Evolutionary conservation across 2,113 vertebrate species (phyloP).

Genomic region (Crotalus helleri): DNA sequence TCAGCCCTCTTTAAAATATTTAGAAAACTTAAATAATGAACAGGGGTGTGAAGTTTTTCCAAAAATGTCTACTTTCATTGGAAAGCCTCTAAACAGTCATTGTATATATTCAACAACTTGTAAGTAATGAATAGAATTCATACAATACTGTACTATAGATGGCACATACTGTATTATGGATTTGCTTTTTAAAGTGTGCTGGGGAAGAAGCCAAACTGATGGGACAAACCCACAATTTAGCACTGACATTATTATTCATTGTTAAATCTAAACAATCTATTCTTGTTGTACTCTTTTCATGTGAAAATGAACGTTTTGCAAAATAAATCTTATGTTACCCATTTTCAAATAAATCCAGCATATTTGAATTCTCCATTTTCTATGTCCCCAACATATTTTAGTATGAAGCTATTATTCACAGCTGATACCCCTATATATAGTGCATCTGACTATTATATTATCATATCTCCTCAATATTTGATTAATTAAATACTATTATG

Average conservation of each 20-base stretch:
- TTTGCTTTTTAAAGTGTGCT: not conserved
- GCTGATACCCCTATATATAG: not conserved
- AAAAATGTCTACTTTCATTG: not conserved
- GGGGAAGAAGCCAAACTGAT: not conserved
- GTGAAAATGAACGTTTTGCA: not conserved
- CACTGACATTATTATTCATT: not conserved
- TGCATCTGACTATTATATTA: not conserved
- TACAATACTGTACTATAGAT: not conserved
- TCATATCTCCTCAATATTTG: not conserved
- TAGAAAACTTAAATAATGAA: not conserved
- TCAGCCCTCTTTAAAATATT: not conserved
- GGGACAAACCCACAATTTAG: not conserved
- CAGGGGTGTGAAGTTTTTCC: not conserved
- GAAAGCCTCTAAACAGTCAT: not conserved
- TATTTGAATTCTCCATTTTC: not conserved
- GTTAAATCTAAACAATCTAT: not conserved
- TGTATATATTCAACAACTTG: not conserved
- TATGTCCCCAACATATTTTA: not conserved
- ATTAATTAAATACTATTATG: not conserved
- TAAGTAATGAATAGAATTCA: not conserved
- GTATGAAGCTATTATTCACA: not conserved
- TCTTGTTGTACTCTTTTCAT: not conserved
- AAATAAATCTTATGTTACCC: not conserved
- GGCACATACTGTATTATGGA: not conserved
- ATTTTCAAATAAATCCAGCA: not conserved